These are phyloP conservation scores for Notarius lentiginosus DNA, from an alignment of 2,113 vertebrate species.

Conservation along the genomic window DNA sequence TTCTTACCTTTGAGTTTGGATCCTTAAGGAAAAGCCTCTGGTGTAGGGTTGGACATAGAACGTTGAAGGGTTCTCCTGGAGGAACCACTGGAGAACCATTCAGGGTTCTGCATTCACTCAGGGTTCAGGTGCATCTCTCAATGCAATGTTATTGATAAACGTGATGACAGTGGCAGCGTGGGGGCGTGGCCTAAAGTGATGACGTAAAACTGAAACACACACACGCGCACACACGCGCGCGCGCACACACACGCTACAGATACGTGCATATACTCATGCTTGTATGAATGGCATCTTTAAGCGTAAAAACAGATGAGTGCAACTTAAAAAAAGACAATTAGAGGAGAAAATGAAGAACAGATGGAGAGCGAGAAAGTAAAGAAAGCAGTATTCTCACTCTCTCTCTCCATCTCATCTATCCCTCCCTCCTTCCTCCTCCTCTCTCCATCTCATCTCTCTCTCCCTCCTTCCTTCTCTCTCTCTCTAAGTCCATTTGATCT, in stretches of 20 bases:
- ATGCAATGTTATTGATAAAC: too few relatives aligned
- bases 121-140: too few relatives aligned
- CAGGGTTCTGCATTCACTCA: too few relatives aligned
- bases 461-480: too few relatives aligned
- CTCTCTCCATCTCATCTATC: too few relatives aligned
- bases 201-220: too few relatives aligned
- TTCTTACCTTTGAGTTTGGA: neutral
- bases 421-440: too few relatives aligned
- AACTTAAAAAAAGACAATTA: slow-evolving; percentile 89
- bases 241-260: neutral
- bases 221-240: too few relatives aligned
- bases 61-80: neutral
- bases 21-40: neutral
- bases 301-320: slow-evolving; percentile 90
- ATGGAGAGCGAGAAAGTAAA: slow-evolving; percentile 67
- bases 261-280: slow-evolving; percentile 67
- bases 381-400: slow-evolving; percentile 74
- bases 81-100: neutral
- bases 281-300: slow-evolving; percentile 85
- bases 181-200: too few relatives aligned
- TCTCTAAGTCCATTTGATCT: too few relatives aligned
- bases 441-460: too few relatives aligned
- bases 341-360: slow-evolving; percentile 83
- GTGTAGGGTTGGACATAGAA: neutral
- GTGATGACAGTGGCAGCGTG: too few relatives aligned